Base-by-base conservation (phyloP, 2,797 vertebrate genomes). In the Xiphorhynchus erythropygius region DNA sequence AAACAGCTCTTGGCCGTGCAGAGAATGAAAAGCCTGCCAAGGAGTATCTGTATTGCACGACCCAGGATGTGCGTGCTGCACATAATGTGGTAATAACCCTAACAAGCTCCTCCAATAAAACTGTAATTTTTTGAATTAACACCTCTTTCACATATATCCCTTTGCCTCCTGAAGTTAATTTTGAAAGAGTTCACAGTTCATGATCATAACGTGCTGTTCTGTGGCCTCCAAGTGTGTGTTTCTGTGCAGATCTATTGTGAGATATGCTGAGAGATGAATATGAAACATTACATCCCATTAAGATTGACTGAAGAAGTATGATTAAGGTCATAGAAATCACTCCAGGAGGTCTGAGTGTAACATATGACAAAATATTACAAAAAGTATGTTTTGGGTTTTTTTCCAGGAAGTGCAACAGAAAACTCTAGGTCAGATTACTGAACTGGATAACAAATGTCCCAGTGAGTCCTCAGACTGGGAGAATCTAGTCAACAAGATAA, bases 341-440 rank as follows among this genome's bases (percentile, higher is more conserved):
- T 84, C 59, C 57, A 88, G 77, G 59, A 93, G 50, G 67, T 84
- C 65, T 67, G 57, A 90, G 13, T 11, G 25, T 27, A 84, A 56
- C 27, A 37, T 86, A 41, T 71, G 89, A 83, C 65, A 78, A 89
- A 90, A 23, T 47, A 52, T 70, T 84, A 50, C 22, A 90, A 50
- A 63, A 92, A 2, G 28, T 27, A 50, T 5, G 47, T 49, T 24
- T 49, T 68, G 46, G 1, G 4, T 27, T 52, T 80, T 87, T 65
- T 13, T 49, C 84, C 79, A 70, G 87, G 74, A 95, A 95, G 84
- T 15, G 41, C 55, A 94, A 44, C 32, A 79, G 76, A 94, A 84
- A 17, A 86, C 86, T 94, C 87, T 78, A 69, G 76, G 85, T 91
- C 83, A 84, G 50, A 32, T 79, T 84, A 73, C 73, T 90, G 47